Conservation (phyloP, 2,888 invertebrate species). For the Carabus problematicus region DNA sequence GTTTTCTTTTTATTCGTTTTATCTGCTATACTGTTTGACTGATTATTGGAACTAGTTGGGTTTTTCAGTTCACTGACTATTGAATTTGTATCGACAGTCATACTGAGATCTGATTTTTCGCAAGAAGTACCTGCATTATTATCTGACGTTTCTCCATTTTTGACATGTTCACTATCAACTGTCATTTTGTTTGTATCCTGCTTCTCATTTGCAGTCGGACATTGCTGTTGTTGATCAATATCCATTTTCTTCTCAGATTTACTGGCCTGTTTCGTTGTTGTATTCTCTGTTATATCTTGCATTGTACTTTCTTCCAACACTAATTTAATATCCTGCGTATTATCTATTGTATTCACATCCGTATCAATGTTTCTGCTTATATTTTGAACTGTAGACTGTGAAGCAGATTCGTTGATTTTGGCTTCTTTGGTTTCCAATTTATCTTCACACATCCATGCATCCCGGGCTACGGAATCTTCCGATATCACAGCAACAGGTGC, state of each 20-base stretch:
- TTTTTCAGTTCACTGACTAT: conserved; percentile 19
- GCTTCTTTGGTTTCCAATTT: conserved; percentile 12
- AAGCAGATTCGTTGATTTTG: conserved; percentile 22
- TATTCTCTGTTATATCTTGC: conserved; percentile 45
- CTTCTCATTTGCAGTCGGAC: background rate
- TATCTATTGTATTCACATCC: conserved; percentile 51
- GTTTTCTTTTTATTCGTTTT: conserved; percentile 47
- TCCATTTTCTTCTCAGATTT: conserved; percentile 17
- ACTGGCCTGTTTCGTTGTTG: conserved; percentile 16
- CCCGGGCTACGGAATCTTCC: conserved; percentile 46
- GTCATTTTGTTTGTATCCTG: background rate
- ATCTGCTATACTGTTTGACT: conserved; percentile 37
- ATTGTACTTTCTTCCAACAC: conserved; percentile 61
- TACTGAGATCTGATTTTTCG: background rate
- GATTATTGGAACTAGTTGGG: conserved; percentile 35
- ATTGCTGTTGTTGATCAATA: conserved; percentile 11
- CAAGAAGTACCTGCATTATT: background rate
- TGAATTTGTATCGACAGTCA: conserved; percentile 5
- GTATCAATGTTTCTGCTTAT: conserved; percentile 13
- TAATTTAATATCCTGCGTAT: conserved; percentile 67
- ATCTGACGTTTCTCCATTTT: background rate
- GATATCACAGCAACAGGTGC: conserved; percentile 28
- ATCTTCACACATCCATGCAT: conserved; percentile 48
- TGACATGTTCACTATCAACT: conserved; percentile 12
- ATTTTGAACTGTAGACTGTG: conserved; percentile 36